These are phyloP conservation scores for Clarias platycephalus DNA, from an alignment of 2,797 vertebrate genomes.

Conservation along the genomic window DNA sequence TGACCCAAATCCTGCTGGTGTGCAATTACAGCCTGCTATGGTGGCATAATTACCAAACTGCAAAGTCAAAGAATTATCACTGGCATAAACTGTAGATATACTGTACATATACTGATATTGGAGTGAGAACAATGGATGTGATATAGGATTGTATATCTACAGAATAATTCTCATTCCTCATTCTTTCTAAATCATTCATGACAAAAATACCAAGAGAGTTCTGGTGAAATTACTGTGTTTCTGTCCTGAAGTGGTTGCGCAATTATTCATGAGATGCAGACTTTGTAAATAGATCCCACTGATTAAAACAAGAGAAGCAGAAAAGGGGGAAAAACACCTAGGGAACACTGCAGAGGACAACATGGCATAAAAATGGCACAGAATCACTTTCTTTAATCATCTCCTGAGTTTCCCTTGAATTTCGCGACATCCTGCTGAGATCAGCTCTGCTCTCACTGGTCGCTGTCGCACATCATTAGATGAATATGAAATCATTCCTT, in stretches of 20 bases:
- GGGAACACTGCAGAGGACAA: conserved; percentile 43
- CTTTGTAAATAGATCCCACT: conserved; percentile 58
- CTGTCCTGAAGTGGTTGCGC: conserved; percentile 67
- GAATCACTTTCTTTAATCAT: conserved; percentile 54
- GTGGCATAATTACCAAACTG: conserved; percentile 42
- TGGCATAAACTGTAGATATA: conserved; percentile 6
- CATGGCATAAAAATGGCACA: conserved; percentile 41
- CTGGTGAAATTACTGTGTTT: conserved; percentile 66
- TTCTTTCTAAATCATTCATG: conserved; percentile 48
- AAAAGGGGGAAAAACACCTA: conserved; percentile 40
- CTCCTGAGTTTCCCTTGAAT: conserved; percentile 38
- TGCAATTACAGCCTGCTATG: conserved; percentile 47
- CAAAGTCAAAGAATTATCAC: conserved; percentile 21
- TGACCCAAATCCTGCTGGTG: conserved; percentile 40
- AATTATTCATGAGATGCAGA: conserved; percentile 71
- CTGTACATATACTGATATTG: conserved; percentile 8
- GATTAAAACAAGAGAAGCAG: conserved; percentile 54
- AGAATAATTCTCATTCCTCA: neutral
- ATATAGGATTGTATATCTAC: conserved; percentile 16
- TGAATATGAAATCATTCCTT: conserved; percentile 36
- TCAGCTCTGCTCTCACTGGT: conserved; percentile 40
- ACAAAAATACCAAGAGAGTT: conserved; percentile 64
- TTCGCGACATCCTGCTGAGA: conserved; percentile 31
- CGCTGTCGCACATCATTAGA: conserved; percentile 33
- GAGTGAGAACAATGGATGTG: neutral